These are phyloP conservation scores for Metellina segmentata DNA, from an alignment of 2,888 invertebrate genomes.

Conservation along the genomic window DNA sequence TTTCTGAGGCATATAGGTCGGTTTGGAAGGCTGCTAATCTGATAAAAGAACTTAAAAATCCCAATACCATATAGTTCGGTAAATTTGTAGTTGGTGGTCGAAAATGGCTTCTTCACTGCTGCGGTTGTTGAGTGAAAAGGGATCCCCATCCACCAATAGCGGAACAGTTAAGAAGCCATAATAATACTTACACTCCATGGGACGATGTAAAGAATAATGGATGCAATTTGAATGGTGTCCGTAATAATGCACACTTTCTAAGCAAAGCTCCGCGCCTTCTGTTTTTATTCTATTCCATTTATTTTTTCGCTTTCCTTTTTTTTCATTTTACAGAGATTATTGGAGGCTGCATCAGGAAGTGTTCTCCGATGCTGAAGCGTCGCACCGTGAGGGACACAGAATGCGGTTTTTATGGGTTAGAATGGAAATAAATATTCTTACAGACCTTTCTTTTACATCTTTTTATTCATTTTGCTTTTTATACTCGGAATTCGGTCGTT, in stretches of 20 bases:
- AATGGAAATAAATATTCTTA: constrained; percentile 65
- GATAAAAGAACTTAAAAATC: no score
- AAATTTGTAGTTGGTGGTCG: not conserved
- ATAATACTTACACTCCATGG: constrained; percentile 72
- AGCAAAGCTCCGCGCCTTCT: constrained; percentile 36
- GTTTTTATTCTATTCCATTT: not conserved
- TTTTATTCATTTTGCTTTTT: constrained; percentile 29
- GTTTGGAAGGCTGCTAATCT: no score
- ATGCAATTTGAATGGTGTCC: constrained; percentile 70
- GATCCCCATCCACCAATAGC: constrained; percentile 35
- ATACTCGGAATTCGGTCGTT: not conserved
- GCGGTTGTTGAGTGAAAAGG: not conserved
- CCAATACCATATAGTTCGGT: not conserved
- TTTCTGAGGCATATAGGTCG: no score
- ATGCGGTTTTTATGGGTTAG: constrained; percentile 75
- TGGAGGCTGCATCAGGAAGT: constrained; percentile 43
- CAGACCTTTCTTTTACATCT: constrained; percentile 1
- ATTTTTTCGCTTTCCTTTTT: constrained; percentile 18
- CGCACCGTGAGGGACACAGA: constrained; percentile 29
- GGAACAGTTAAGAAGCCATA: constrained; percentile 71
- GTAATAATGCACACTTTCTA: constrained; percentile 61
- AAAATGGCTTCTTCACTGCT: constrained; percentile 27
- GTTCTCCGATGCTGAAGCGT: constrained; percentile 23
- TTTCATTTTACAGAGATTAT: constrained; percentile 62
- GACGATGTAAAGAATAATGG: constrained; percentile 73